phyloP scores from a whole-genome alignment of 2,888 invertebrate genomes.

The Drosophila limbata region DNA sequence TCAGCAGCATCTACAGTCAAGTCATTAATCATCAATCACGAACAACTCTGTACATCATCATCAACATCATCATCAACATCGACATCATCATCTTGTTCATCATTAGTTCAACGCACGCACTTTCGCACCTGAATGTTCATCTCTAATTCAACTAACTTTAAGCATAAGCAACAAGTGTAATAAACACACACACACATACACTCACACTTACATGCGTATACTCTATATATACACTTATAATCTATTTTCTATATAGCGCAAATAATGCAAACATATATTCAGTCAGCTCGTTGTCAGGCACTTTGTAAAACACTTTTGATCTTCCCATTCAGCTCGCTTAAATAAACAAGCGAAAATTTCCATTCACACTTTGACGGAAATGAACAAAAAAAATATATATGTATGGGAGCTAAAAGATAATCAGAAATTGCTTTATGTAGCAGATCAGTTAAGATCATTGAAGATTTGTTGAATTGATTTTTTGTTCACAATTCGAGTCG shows the following conservation, averaged over 20 bases:
- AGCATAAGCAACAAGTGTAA: slow-evolving; percentile 21
- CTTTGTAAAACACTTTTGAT: slow-evolving; percentile 9
- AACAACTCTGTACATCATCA: slow-evolving; percentile 7
- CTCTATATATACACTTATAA: not conserved
- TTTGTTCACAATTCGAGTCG: not conserved
- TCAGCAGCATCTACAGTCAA: slow-evolving; percentile 7
- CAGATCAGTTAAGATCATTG: slow-evolving; percentile 5
- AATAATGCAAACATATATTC: slow-evolving; percentile 4
- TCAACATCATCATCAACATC: slow-evolving; percentile 12
- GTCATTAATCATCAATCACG: slow-evolving; percentile 10
- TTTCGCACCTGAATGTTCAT: slow-evolving; percentile 40
- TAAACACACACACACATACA: slow-evolving; percentile 1
- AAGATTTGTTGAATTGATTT: not conserved
- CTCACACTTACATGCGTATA: not conserved
- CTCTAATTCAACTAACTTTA: slow-evolving; percentile 24
- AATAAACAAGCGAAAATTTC: slow-evolving; percentile 3
- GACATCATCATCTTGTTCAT: slow-evolving; percentile 11
- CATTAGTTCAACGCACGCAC: slow-evolving; percentile 28
- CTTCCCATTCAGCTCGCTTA: not conserved
- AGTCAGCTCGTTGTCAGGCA: slow-evolving; percentile 14
- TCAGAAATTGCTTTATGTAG: not conserved
- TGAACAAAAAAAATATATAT: not conserved
- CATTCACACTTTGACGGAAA: slow-evolving; percentile 11
- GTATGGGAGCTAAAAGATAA: not conserved
- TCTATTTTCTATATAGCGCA: slow-evolving; percentile 2